Conservation (phyloP, 2,797 vertebrate genomes). For the Acomys russatus region DNA sequence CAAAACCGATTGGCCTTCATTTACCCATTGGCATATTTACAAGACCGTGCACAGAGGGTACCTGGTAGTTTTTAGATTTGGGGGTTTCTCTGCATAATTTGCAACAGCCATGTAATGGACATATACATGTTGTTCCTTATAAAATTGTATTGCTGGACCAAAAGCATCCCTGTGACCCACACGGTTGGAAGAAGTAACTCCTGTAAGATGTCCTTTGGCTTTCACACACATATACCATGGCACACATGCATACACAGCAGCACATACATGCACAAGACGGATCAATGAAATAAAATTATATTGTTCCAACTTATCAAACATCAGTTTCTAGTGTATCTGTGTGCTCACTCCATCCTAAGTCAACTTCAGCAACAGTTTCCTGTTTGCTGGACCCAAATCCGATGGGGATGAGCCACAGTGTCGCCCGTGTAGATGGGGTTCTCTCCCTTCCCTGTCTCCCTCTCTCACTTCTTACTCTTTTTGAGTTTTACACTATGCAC, state of each 20-base stretch:
- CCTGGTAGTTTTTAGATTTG: not conserved
- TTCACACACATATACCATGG: not conserved
- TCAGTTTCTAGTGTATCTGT: not conserved
- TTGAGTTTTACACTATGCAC: too few relatives aligned
- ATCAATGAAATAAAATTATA: not conserved
- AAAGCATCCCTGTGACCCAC: not conserved
- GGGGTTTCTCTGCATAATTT: slow-evolving; percentile 39
- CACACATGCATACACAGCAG: not conserved
- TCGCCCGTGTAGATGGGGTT: fast-evolving
- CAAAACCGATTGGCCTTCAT: fast-evolving
- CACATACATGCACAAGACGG: not conserved
- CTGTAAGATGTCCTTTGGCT: not conserved
- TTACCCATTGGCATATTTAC: fast-evolving
- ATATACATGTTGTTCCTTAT: slow-evolving; percentile 4
- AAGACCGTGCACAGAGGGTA: too few relatives aligned
- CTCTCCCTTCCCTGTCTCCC: too few relatives aligned
- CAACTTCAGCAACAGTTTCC: not conserved
- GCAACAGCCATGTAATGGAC: not conserved
- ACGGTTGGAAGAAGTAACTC: not conserved
- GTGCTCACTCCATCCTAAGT: not conserved
- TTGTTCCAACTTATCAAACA: not conserved
- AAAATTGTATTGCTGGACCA: not conserved
- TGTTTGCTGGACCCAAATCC: not conserved
- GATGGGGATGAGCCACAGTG: fast-evolving
- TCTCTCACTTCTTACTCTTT: too few relatives aligned